These are phyloP conservation scores for Elmis aenea DNA, from an alignment of 2,888 invertebrate genomes.

Conservation along the genomic window DNA sequence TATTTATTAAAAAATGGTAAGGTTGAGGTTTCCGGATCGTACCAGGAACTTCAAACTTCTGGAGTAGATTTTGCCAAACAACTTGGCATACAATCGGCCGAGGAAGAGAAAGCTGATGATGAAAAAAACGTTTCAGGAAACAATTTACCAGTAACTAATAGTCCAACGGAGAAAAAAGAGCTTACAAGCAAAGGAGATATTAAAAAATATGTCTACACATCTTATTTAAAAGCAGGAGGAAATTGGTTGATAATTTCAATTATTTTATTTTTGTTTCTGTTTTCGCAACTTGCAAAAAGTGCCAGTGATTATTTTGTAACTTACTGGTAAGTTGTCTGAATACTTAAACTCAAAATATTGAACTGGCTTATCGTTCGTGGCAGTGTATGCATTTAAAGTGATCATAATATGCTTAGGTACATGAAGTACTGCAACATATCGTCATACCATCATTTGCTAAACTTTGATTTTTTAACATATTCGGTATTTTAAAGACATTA, in stretches of 20 bases:
- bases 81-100: slow-evolving; percentile 31
- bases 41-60: slow-evolving; percentile 61
- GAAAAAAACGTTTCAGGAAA: too few relatives aligned
- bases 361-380: too few relatives aligned
- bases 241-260: slow-evolving; percentile 59
- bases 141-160: too few relatives aligned
- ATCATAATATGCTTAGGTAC: too few relatives aligned
- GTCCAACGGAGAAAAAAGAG: too few relatives aligned
- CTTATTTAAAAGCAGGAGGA: slow-evolving; percentile 71
- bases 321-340: slow-evolving; percentile 56
- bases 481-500: too few relatives aligned
- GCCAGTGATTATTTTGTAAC: slow-evolving; percentile 77
- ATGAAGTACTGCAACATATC: too few relatives aligned
- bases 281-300: slow-evolving; percentile 69
- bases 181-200: too few relatives aligned
- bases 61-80: slow-evolving; percentile 66
- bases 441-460: too few relatives aligned
- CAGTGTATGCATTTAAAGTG: too few relatives aligned
- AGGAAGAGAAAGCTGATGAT: slow-evolving; percentile 32
- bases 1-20: slow-evolving; percentile 52
- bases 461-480: too few relatives aligned
- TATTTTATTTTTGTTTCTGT: slow-evolving; percentile 59
- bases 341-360: too few relatives aligned
- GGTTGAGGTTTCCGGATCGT: slow-evolving; percentile 58
- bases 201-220: slow-evolving; percentile 60